Base-by-base conservation (phyloP, 2,888 invertebrate species). In the Eremobia ochroleuca region DNA sequence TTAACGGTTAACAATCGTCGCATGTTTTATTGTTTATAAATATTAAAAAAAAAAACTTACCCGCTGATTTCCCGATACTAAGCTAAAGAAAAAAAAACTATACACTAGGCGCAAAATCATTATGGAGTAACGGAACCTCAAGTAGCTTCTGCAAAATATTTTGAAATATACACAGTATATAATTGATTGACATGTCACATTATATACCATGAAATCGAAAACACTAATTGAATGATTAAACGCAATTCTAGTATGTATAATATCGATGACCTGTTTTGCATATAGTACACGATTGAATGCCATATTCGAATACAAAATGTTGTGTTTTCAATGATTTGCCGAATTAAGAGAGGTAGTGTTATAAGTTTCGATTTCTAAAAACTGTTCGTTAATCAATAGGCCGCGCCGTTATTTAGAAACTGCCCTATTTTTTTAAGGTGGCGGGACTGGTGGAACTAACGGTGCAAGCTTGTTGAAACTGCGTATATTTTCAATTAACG, bases 201-300 rank as follows among this genome's bases (percentile, higher is more conserved):
- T 88, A 87, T 83, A 87, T 79, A 80, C 83, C 88, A 71, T 88
- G 85, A 87, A 88, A 88, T 88, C 68, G 79, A 66, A 83, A 83
- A 87, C 87, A 88, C 76, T 84, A 87, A 87, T 85, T 87, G 80
- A 83, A 74, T 85, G 79, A 85, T 82, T 85, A 82, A 83, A 85
- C 82, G 85, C 73, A 85, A 85, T 76, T 76, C 67, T 83, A 79
- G 76, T 78, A 80, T 85, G 87, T 81, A 74, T 73, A 79, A 73
- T 78, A 74, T 82, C 70, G 61, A 76, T 75, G 74, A 67, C 75
- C 75, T 84, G 83, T 78, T 78, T 82, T 84, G 79, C 85, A 85
- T 73, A 69, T 68, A 82, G 66, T 83, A 83, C 79, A 85, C 79
- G 74, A 85, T 85, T 85, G 83, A 87, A 81, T 77, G 81, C 73